Evolutionary conservation across 2,888 invertebrate species (phyloP).

Genomic region (Alloscopus bannaensis): DNA sequence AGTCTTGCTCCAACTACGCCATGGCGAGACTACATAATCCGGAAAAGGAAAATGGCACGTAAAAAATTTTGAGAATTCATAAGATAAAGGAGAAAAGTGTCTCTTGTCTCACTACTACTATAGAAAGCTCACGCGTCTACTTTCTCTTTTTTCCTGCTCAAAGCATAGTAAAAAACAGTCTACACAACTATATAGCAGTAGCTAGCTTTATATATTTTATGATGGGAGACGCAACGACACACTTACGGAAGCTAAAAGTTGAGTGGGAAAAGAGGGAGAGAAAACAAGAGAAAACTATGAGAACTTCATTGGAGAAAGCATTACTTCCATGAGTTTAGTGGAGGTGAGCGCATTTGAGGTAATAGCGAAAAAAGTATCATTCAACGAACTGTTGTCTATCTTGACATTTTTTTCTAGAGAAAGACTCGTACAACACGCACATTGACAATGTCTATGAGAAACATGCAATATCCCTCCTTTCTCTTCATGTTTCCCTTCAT

Average conservation of each 20-base stretch:
- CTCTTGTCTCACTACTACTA: slow-evolving; percentile 7
- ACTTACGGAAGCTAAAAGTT: slow-evolving; percentile 37
- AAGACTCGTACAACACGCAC: slow-evolving; percentile 13
- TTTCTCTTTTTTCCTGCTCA: slow-evolving; percentile 27
- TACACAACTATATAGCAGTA: too few relatives aligned
- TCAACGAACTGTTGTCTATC: slow-evolving; percentile 17
- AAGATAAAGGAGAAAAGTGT: slow-evolving; percentile 41
- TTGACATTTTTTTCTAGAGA: too few relatives aligned
- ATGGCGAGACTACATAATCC: slow-evolving; percentile 41
- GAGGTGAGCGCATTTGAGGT: neutral
- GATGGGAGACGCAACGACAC: slow-evolving; percentile 15
- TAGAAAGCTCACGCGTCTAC: too few relatives aligned
- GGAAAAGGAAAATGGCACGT: slow-evolving; percentile 66
- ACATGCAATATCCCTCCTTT: slow-evolving; percentile 45
- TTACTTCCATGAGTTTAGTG: slow-evolving; percentile 4
- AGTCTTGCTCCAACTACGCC: neutral
- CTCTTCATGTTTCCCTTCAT: slow-evolving; percentile 20
- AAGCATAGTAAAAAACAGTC: slow-evolving; percentile 45
- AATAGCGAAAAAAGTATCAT: slow-evolving; percentile 6
- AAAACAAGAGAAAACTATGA: slow-evolving; percentile 38
- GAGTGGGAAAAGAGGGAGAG: slow-evolving; percentile 59
- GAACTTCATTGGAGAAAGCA: slow-evolving; percentile 18
- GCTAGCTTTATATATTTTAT: too few relatives aligned
- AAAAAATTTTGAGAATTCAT: slow-evolving; percentile 45
- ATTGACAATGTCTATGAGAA: slow-evolving; percentile 21